Evolutionary conservation across 2,113 vertebrate species (phyloP), one percentile per base, ranked within the genome.

Genomic region (Tupaia tana): DNA sequence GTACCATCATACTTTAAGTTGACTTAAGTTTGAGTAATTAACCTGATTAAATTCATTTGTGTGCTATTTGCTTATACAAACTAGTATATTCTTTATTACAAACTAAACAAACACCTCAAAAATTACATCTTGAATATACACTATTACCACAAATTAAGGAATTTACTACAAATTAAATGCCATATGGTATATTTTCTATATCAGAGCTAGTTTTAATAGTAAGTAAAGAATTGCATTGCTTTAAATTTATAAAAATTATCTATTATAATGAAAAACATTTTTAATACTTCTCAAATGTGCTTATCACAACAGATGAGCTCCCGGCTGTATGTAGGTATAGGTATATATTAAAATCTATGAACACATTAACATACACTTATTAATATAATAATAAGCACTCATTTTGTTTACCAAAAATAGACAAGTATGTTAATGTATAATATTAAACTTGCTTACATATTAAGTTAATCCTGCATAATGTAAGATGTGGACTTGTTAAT

Each of bases 351-450:
- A 90, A 8, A 89, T 78, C 3, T 95, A 71, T 58, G 16, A 94
- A 86, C 13, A 91, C 4, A 90, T 89, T 82, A 94, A 61, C 9
- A 81, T 64, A 54, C 5, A 66, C 9, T 88, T 84, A 58, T 81
- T 97, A 80, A 71, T 80, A 69, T 74, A 82, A 78, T 85, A 73
- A 12, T 77, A 94, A 77, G 81, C 6, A 63, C 6, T 85, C 22
- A 84, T 58, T 80, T 96, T 80, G 78, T 19, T 69, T 95, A 54
- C 27, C 56, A 61, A 92, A 90, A 95, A 95, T n/a, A 90, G 22
- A 29, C 7, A 91, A 66, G 91, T 96, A 89, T 58, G 29, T 58
- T 85, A 94, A 89, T 87, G 20, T 94, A 69, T 6, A 90, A 0
- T 58, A 34, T 56, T 88, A 77, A 88, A 73, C 12, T 59, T 92